Evolutionary conservation across 2,888 invertebrate genomes (phyloP).

Genomic region (Temnothorax rugatulus): DNA sequence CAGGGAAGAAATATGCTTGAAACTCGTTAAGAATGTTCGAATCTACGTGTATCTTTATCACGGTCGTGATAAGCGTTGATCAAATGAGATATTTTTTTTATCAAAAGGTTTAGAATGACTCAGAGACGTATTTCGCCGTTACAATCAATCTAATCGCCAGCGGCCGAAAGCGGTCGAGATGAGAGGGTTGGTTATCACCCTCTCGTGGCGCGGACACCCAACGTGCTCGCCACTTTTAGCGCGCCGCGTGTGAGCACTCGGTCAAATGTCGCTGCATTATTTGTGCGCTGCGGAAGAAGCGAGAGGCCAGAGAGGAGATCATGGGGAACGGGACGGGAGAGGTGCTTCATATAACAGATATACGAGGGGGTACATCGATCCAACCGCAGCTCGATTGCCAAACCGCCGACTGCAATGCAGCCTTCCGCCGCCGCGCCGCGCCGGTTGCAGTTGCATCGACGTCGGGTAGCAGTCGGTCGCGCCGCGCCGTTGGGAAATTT

Average conservation of each 20-base stretch:
- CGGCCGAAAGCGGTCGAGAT: not conserved
- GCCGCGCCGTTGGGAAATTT: constrained; percentile 77
- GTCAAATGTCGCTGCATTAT: constrained; percentile 64
- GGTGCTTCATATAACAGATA: constrained; percentile 65
- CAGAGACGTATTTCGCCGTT: not conserved
- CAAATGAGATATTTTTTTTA: not conserved
- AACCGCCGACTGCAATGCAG: constrained; percentile 83
- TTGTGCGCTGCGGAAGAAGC: constrained; percentile 65
- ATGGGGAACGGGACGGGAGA: constrained; percentile 26
- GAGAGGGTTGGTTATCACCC: constrained; percentile 36
- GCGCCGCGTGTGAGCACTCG: constrained; percentile 39
- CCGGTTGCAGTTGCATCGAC: constrained; percentile 65
- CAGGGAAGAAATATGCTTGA: not conserved
- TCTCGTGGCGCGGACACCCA: not conserved
- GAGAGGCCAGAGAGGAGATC: constrained; percentile 27
- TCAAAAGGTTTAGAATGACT: not conserved
- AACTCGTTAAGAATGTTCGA: not conserved
- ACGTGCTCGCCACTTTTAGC: constrained; percentile 34
- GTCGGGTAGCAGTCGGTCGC: constrained; percentile 58
- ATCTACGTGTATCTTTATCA: not conserved
- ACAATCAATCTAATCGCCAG: not conserved
- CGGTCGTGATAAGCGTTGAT: not conserved
- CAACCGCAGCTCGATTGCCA: constrained; percentile 83
- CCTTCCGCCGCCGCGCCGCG: constrained; percentile 49
- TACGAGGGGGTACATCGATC: constrained; percentile 75